Conservation (phyloP, 2,113 vertebrate species). For the Oreochromis tanganicae region DNA sequence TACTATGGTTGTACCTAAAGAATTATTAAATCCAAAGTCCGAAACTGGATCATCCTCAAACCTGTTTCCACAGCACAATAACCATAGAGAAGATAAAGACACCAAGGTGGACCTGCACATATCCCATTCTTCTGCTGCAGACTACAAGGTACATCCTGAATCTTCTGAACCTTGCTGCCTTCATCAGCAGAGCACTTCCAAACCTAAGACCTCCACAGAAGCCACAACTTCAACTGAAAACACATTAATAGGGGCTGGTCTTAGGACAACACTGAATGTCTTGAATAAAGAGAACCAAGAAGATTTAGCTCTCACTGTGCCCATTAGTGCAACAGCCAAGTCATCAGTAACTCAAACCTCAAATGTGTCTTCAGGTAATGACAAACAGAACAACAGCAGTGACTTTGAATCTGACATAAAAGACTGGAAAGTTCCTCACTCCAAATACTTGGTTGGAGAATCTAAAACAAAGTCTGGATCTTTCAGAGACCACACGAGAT, state of each 20-base stretch:
- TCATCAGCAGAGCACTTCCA: not conserved
- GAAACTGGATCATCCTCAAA: not conserved
- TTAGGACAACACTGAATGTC: not conserved
- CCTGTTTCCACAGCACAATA: not conserved
- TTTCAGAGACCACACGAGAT: not conserved
- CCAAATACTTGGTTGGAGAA: not conserved
- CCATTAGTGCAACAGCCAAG: not conserved
- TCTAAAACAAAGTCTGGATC: not conserved
- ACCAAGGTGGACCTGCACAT: accelerated
- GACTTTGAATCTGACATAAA: not conserved
- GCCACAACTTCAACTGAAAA: not conserved
- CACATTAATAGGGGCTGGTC: not conserved
- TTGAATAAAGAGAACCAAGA: slow-evolving; percentile 12
- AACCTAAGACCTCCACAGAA: not conserved
- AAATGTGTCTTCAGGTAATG: not conserved
- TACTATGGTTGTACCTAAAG: not conserved
- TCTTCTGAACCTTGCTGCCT: not conserved
- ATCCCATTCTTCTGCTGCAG: not conserved
- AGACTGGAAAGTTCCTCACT: not conserved
- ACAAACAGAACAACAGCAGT: not conserved
- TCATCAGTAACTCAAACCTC: not conserved
- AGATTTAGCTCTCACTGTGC: not conserved
- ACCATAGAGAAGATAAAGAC: not conserved
- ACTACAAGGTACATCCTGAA: not conserved
- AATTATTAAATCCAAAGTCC: not conserved